Evolutionary conservation across 2,113 vertebrate species (phyloP).

Genomic region (Myotis lucifugus): DNA sequence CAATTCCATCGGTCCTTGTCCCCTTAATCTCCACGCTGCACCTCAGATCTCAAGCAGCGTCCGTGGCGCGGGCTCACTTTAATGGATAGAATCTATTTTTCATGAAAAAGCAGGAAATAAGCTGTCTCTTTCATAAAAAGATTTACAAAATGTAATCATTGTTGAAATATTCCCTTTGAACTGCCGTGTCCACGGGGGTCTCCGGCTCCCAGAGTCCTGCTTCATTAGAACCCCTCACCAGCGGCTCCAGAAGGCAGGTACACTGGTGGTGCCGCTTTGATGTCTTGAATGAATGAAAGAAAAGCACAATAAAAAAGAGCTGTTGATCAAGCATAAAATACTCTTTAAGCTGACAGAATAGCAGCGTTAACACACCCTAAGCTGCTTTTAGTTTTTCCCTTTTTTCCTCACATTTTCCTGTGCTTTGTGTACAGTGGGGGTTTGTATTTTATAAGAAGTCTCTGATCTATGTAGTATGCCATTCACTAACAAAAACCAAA

Average conservation of each 20-base stretch:
- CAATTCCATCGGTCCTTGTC: constrained; percentile 80
- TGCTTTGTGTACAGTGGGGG: constrained; percentile 91
- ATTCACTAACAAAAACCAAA: constrained; percentile 87
- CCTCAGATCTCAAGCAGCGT: constrained; percentile 88
- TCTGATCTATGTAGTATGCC: constrained; percentile 92
- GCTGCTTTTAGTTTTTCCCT: constrained; percentile 89
- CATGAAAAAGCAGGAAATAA: constrained; percentile 86
- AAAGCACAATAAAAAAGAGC: constrained; percentile 92
- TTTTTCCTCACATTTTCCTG: constrained; percentile 90
- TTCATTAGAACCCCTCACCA: constrained; percentile 91
- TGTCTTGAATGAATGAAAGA: constrained; percentile 92
- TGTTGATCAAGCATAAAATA: constrained; percentile 94
- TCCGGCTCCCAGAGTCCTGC: constrained; percentile 87
- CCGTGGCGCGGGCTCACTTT: constrained; percentile 86
- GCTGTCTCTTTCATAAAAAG: constrained; percentile 87
- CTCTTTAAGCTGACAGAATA: constrained; percentile 93
- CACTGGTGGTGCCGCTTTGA: constrained; percentile 90
- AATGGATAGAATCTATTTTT: constrained; percentile 90
- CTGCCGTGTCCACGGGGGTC: constrained; percentile 90
- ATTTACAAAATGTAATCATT: constrained; percentile 95
- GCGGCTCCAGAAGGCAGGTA: constrained; percentile 90
- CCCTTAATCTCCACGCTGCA: constrained; percentile 84
- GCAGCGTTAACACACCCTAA: constrained; percentile 93
- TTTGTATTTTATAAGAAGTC: constrained; percentile 90
- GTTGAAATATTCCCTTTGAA: constrained; percentile 93